A percentile compares a stretch with the other conserved stretches of the same genome.
Conservation (phyloP, 2,113 vertebrate genomes). For the Zingel zingel region DNA sequence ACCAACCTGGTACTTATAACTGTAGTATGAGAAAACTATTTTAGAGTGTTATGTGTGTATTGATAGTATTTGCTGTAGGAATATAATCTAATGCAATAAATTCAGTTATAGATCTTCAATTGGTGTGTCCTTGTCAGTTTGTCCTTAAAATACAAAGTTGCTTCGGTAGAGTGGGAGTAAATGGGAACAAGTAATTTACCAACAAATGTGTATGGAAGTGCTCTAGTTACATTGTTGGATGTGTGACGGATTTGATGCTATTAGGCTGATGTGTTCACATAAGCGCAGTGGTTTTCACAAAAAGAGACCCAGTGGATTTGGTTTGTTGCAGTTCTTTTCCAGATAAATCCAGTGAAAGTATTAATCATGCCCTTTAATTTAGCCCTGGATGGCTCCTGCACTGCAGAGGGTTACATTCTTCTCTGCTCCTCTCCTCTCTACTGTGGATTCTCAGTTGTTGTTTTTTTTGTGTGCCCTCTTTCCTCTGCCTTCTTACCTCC, state of each 20-base stretch:
- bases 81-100: conserved; percentile 74
- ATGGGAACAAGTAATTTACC: not conserved
- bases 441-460: conserved; percentile 25
- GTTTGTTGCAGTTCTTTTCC: not conserved
- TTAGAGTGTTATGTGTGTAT: conserved; percentile 62
- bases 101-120: conserved; percentile 60
- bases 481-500: conserved; percentile 18
- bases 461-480: conserved; percentile 9
- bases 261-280: not conserved
- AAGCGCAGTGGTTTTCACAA: not conserved
- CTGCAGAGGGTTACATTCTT: conserved; percentile 6
- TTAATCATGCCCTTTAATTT: not conserved
- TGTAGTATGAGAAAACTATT: conserved; percentile 46
- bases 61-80: conserved; percentile 63
- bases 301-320: not conserved
- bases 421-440: not conserved
- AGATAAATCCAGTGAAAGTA: not conserved
- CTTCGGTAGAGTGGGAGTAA: not conserved
- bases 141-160: conserved; percentile 45
- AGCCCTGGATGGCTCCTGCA: conserved; percentile 14
- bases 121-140: conserved; percentile 72
- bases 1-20: conserved; percentile 53
- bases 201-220: not conserved
- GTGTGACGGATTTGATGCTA: conserved; percentile 36
- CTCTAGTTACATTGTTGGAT: not conserved